These are phyloP conservation scores for Propithecus perrieri DNA, from an alignment of 2,797 vertebrate genomes.

Conservation along the genomic window DNA sequence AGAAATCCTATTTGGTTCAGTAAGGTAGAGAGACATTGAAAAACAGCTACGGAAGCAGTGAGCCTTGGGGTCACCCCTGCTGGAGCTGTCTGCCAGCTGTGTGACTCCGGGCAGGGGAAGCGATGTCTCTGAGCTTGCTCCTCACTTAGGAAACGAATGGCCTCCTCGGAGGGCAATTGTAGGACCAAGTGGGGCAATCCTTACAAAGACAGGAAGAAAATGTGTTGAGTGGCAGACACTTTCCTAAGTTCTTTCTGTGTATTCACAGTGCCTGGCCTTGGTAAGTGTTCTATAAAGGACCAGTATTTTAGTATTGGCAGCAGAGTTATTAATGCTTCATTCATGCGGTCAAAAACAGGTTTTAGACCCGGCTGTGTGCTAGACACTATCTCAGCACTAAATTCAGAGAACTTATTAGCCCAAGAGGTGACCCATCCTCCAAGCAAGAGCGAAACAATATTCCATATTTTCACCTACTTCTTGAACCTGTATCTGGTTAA, in stretches of 20 bases:
- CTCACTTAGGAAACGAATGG: not conserved
- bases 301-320: not conserved
- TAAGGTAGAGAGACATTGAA: not conserved
- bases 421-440: not conserved
- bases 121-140: not conserved
- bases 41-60: not conserved
- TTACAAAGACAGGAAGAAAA: not conserved
- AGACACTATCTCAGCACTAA: not conserved
- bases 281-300: not conserved
- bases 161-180: not conserved
- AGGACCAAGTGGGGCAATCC: not conserved
- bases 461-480: not conserved
- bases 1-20: not conserved
- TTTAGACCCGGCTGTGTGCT: not conserved
- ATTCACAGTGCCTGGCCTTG: not conserved
- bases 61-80: not conserved
- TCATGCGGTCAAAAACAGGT: not conserved
- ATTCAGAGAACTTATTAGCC: not conserved
- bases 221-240: not conserved
- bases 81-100: not conserved
- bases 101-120: not conserved
- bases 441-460: not conserved
- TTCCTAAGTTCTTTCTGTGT: not conserved
- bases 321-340: not conserved
- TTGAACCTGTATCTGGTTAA: not conserved